These are phyloP conservation scores for Sprattus sprattus DNA, from an alignment of 2,113 vertebrate genomes.

Conservation along the genomic window DNA sequence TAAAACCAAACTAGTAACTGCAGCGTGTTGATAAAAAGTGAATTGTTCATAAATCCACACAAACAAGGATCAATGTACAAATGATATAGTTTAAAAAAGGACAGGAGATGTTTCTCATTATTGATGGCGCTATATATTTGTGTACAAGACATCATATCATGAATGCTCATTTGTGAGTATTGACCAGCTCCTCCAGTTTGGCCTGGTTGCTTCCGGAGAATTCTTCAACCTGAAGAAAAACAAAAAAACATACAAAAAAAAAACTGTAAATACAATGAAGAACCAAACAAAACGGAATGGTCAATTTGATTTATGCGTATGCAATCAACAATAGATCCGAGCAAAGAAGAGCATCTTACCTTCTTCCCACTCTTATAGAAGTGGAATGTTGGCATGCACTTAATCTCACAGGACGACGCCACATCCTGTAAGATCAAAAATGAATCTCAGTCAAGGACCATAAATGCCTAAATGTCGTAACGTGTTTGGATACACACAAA, in stretches of 20 bases:
- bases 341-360: conserved; percentile 61
- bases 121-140: neutral
- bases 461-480: too few relatives aligned
- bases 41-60: neutral
- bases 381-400: conserved; percentile 87
- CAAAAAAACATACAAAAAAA: neutral
- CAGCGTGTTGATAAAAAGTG: neutral
- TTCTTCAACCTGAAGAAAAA: conserved; percentile 40
- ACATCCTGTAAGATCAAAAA: conserved; percentile 68
- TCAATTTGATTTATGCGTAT: neutral
- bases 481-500: too few relatives aligned
- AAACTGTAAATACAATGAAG: neutral
- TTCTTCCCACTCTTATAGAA: conserved; percentile 78
- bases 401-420: conserved; percentile 76
- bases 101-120: neutral
- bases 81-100: neutral
- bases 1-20: neutral
- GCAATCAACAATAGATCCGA: neutral
- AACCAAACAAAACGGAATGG: neutral
- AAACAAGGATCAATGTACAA: neutral
- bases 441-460: neutral
- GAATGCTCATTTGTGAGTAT: conserved; percentile 20
- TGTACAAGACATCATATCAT: neutral
- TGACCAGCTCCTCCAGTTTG: conserved; percentile 46
- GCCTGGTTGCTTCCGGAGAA: conserved; percentile 51